A percentile compares a stretch with the other conserved stretches of the same genome.
phyloP scores from a whole-genome alignment of 2,797 vertebrate genomes.

The Botia kubotai region DNA sequence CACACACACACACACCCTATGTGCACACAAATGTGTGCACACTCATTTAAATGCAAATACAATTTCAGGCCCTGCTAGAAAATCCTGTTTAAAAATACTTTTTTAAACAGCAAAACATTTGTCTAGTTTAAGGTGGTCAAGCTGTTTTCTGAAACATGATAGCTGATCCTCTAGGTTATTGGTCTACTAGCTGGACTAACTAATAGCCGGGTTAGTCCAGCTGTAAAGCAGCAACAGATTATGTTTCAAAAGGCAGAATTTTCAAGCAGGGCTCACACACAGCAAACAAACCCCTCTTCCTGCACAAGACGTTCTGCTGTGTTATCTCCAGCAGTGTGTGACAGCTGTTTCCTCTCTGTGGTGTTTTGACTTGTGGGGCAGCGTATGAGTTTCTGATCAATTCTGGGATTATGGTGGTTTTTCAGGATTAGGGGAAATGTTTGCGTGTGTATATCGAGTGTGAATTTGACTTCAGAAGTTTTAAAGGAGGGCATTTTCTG shows the following conservation, averaged over 20 bases:
- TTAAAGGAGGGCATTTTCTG: conserved; percentile 11
- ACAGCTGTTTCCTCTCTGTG: conserved; percentile 72
- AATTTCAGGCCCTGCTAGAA: conserved; percentile 4
- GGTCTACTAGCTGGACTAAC: neutral
- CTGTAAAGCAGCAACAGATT: neutral
- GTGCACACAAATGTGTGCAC: neutral
- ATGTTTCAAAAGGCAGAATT: neutral
- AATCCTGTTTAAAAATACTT: neutral
- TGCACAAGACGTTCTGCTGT: conserved; percentile 63
- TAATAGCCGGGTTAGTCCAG: neutral
- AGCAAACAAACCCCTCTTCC: conserved; percentile 66
- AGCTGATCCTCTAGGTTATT: neutral
- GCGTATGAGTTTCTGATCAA: neutral
- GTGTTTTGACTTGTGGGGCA: neutral
- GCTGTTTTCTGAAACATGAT: neutral
- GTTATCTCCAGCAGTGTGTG: conserved; percentile 67
- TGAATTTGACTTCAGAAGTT: neutral
- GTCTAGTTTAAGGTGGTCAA: too few species aligned
- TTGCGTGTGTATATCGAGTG: too few species aligned
- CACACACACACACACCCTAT: conserved; percentile 31
- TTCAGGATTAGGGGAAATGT: neutral
- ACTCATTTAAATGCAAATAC: conserved; percentile 2
- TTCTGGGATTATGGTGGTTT: neutral
- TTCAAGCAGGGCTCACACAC: neutral
- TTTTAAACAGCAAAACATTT: neutral